Conservation (phyloP, 2,113 vertebrate genomes). For the Rissa tridactyla region DNA sequence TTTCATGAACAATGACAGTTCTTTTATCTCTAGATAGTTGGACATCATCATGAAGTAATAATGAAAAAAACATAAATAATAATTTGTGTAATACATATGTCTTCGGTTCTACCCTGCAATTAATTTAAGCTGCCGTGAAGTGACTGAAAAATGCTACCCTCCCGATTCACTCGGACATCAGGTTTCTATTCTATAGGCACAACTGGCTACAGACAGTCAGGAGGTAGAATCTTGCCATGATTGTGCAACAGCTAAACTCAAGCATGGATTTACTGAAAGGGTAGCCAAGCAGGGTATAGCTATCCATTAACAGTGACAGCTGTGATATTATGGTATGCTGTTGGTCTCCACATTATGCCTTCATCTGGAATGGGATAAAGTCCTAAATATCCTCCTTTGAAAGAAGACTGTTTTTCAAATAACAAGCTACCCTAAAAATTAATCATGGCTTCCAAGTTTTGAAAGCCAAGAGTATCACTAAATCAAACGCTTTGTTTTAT, state of each 20-base stretch:
- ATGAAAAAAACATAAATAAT: background rate
- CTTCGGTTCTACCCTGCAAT: background rate
- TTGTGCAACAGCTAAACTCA: background rate
- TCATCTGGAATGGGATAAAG: background rate
- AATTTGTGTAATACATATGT: background rate
- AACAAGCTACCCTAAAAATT: background rate
- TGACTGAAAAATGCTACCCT: background rate
- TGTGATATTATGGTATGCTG: background rate
- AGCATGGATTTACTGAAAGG: background rate
- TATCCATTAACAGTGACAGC: background rate
- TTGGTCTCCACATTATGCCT: background rate
- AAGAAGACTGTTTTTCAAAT: background rate
- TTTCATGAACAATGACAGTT: background rate
- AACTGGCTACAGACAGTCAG: background rate
- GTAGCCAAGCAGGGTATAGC: background rate
- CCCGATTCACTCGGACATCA: background rate
- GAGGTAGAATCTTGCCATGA: background rate
- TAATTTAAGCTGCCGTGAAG: background rate
- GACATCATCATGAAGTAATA: background rate
- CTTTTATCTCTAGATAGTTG: background rate
- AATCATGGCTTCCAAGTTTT: background rate
- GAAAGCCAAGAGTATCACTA: background rate
- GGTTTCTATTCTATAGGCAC: background rate
- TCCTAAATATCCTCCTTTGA: background rate
- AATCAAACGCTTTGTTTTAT: background rate